Percentiles rank a stretch among this genome's conserved stretches.
Conservation (phyloP, 1,140 invertebrate genomes). For the Sitobion miscanthi region DNA sequence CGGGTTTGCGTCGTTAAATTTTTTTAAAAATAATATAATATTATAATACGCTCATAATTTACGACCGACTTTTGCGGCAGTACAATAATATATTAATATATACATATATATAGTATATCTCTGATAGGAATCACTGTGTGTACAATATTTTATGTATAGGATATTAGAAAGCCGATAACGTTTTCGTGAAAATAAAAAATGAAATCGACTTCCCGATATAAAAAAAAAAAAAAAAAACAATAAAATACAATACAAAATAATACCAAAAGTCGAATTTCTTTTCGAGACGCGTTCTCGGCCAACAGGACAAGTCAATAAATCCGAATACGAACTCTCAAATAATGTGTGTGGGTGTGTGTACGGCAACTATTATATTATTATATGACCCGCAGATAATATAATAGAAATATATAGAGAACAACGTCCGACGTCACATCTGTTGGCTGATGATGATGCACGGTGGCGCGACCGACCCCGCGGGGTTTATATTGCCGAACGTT, state of each 20-base stretch:
- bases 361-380: conserved; percentile 17
- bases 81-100: not conserved
- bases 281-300: not conserved
- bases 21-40: not conserved
- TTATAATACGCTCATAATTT: not conserved
- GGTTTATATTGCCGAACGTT: not conserved
- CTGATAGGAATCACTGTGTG: not conserved
- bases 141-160: not conserved
- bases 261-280: conserved; percentile 10
- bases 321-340: not conserved
- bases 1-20: not conserved
- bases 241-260: conserved; percentile 6
- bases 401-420: conserved; percentile 11
- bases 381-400: conserved; percentile 1
- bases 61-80: not conserved
- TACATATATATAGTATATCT: not conserved
- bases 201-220: not conserved
- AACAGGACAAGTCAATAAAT: conserved; percentile 7
- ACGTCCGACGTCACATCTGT: not conserved
- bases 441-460: not conserved
- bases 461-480: not conserved
- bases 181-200: conserved; percentile 26
- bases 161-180: not conserved
- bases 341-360: not conserved
- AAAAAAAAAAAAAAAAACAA: conserved; percentile 21